Base-by-base conservation (phyloP, 2,888 invertebrate species). In the Acanthosoma haemorrhoidale region DNA sequence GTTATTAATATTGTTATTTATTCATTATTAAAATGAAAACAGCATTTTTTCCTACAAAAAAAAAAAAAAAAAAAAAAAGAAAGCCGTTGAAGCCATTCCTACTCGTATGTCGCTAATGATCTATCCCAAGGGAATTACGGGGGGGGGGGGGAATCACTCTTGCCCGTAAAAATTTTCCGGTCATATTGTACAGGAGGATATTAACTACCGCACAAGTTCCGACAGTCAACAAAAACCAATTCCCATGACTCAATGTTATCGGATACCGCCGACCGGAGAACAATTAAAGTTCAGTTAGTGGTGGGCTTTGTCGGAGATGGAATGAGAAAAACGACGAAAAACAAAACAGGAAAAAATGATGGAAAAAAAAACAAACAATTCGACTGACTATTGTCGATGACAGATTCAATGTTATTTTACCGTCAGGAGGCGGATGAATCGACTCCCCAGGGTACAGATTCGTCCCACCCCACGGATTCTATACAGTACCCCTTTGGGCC, bases 391-490 rank as follows among this genome's bases (percentile, higher is more conserved):
- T 60, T 15, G 60, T 13, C 60, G 60, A 15, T 60, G 60, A 60
- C 60, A 60, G 60, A 60, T 60, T 60, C 60, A 32, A 60, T 60
- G 60, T 60, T 60, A 60, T 60, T 59, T n/a, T 1, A 31, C 59
- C 16, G 32, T 1, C 15, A 1, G 32, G n/a, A n/a, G n/a, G n/a
- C n/a, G n/a, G n/a, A n/a, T n/a, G n/a, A n/a, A n/a, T n/a, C n/a
- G n/a, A n/a, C n/a, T n/a, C n/a, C n/a, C n/a, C n/a, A n/a, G n/a
- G n/a, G n/a, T n/a, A n/a, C n/a, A n/a, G n/a, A n/a, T n/a, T n/a
- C n/a, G n/a, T n/a, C n/a, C n/a, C n/a, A n/a, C n/a, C n/a, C n/a
- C n/a, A n/a, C n/a, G n/a, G n/a, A n/a, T n/a, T n/a, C n/a, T n/a
- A n/a, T n/a, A n/a, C n/a, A n/a, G n/a, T n/a, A n/a, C n/a, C n/a